phyloP scores from a whole-genome alignment of 2,113 vertebrate genomes.

The Chamaetylas fuelleborni region DNA sequence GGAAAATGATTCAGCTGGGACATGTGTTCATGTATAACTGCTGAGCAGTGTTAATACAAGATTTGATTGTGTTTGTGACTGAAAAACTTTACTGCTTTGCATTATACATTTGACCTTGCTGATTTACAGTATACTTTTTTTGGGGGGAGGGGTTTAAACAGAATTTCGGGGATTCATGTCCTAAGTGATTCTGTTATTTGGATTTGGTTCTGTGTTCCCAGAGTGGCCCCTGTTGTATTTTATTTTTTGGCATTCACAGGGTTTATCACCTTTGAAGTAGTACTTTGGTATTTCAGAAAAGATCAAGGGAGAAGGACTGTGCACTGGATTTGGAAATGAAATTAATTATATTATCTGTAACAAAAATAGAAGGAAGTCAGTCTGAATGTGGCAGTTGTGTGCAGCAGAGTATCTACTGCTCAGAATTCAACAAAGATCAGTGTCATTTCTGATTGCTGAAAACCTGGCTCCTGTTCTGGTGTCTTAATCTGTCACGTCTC shows the following conservation, averaged over 20 bases:
- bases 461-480: not conserved
- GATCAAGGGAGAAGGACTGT: not conserved
- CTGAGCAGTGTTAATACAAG: not conserved
- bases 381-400: not conserved
- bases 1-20: not conserved
- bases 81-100: not conserved
- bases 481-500: conserved; percentile 2
- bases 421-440: not conserved
- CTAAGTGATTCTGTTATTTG: not conserved
- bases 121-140: not conserved
- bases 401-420: not conserved
- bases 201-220: not conserved
- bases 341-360: not conserved
- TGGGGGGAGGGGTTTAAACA: not conserved
- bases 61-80: not conserved
- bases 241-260: not conserved
- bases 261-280: not conserved
- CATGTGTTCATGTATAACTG: not conserved
- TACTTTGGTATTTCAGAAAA: not conserved
- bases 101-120: not conserved
- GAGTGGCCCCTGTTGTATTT: not conserved
- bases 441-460: not conserved
- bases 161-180: not conserved
- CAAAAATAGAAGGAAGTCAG: not conserved
- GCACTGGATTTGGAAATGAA: not conserved